Evolutionary conservation across 2,888 invertebrate species (phyloP).

Genomic region (Pseudococcus viburni): DNA sequence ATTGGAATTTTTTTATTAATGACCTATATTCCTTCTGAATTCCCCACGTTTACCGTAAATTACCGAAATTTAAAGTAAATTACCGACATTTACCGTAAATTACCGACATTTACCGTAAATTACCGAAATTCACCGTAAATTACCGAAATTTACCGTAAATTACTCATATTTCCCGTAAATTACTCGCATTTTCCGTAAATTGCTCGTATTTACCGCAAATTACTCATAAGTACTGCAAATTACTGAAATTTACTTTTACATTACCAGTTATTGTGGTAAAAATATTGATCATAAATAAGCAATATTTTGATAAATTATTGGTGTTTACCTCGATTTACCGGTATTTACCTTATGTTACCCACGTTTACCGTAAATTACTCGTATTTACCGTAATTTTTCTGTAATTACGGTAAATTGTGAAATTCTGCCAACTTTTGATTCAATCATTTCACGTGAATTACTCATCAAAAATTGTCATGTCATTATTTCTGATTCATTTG

Average conservation of each 20-base stretch:
- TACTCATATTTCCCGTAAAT: not conserved
- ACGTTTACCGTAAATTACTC: not conserved
- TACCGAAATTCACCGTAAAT: not conserved
- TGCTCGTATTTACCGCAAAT: not conserved
- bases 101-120: not conserved
- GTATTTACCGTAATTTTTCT: not conserved
- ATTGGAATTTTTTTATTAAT: too few relatives aligned
- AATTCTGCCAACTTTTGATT: too few relatives aligned
- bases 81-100: not conserved
- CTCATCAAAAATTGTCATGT: too few relatives aligned
- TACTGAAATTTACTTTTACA: not conserved
- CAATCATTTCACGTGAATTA: too few relatives aligned
- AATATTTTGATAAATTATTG: too few relatives aligned
- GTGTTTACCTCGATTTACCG: too few relatives aligned
- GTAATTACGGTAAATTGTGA: not conserved
- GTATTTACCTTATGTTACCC: not conserved
- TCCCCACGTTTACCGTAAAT: not conserved
- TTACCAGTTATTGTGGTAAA: too few relatives aligned
- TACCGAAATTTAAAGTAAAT: not conserved
- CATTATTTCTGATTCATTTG: too few relatives aligned
- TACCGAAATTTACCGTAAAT: not conserved
- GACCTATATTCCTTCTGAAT: too few relatives aligned
- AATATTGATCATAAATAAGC: too few relatives aligned
- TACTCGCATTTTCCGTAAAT: not conserved
- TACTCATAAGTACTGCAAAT: not conserved